Evolutionary conservation across 2,113 vertebrate genomes (phyloP).

Genomic region (Trochalopteron elliotii): DNA sequence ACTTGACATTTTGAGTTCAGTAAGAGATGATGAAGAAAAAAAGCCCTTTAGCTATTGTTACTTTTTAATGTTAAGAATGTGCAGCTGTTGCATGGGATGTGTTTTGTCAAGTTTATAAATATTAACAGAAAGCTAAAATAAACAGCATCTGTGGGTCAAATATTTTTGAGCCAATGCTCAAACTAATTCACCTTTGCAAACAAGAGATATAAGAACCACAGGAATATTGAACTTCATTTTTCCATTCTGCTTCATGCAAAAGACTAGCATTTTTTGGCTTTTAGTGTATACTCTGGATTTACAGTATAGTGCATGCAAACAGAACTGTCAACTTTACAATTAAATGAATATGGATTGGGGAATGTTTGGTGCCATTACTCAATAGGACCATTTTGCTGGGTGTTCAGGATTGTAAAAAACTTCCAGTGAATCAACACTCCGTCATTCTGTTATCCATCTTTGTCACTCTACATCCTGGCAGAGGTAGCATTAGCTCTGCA

Average conservation of each 20-base stretch:
- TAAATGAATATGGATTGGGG: constrained; percentile 39
- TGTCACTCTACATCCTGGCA: constrained; percentile 9
- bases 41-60: background rate
- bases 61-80: background rate
- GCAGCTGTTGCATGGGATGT: background rate
- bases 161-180: background rate
- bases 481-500: constrained; percentile 19
- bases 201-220: background rate
- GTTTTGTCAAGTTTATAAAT: background rate
- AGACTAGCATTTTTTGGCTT: background rate
- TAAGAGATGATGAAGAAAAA: background rate
- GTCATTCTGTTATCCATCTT: constrained; percentile 14
- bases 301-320: background rate
- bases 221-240: background rate
- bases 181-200: background rate
- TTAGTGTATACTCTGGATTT: background rate
- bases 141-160: background rate
- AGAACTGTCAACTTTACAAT: constrained; percentile 12
- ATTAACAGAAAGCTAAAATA: constrained; percentile 7
- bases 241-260: background rate
- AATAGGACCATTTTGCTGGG: background rate
- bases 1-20: background rate
- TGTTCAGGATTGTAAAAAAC: constrained; percentile 26
- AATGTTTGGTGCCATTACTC: constrained; percentile 11
- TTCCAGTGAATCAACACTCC: constrained; percentile 21